phyloP scores from a whole-genome alignment of 1,140 invertebrate genomes.

The Drosophila truncata region DNA sequence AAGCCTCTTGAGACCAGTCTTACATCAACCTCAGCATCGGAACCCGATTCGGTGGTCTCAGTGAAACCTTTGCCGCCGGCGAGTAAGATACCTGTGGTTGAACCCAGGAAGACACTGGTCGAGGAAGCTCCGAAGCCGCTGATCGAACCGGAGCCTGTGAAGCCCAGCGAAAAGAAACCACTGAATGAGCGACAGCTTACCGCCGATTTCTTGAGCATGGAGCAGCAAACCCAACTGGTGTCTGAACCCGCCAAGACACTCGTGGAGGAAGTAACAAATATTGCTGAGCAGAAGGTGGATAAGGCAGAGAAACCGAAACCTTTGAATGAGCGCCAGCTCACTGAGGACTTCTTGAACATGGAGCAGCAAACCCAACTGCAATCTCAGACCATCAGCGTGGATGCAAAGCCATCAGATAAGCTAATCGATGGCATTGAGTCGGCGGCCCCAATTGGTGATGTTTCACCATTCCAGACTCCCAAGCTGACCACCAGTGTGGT shows the following conservation, averaged over 20 bases:
- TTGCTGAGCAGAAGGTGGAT: constrained; percentile 20
- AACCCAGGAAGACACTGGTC: constrained; percentile 39
- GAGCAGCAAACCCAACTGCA: constrained; percentile 64
- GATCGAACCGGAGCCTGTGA: constrained; percentile 7
- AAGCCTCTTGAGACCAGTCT: constrained; percentile 47
- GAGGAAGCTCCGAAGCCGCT: constrained; percentile 45
- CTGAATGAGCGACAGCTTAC: constrained; percentile 61
- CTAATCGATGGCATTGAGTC: constrained; percentile 71
- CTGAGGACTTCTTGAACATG: constrained; percentile 71
- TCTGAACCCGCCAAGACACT: constrained; percentile 42
- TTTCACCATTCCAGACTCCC: constrained; percentile 47
- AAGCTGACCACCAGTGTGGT: constrained; percentile 68
- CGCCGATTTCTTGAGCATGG: constrained; percentile 72
- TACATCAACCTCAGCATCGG: constrained; percentile 56
- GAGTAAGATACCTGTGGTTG: constrained; percentile 64
- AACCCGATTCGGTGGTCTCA: constrained; percentile 56
- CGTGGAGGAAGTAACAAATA: constrained; percentile 38
- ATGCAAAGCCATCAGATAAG: constrained; percentile 11
- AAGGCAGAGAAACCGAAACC: constrained; percentile 8
- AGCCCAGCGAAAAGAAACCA: constrained; percentile 29
- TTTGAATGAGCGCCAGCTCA: constrained; percentile 59
- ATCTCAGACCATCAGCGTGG: constrained; percentile 18
- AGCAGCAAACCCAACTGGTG: constrained; percentile 64
- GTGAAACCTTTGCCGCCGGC: constrained; percentile 58
- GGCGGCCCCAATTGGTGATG: constrained; percentile 69